A percentile compares a stretch with the other conserved stretches of the same genome.
phyloP scores from a whole-genome alignment of 2,113 vertebrate species.

The Engraulis encrasicolus region DNA sequence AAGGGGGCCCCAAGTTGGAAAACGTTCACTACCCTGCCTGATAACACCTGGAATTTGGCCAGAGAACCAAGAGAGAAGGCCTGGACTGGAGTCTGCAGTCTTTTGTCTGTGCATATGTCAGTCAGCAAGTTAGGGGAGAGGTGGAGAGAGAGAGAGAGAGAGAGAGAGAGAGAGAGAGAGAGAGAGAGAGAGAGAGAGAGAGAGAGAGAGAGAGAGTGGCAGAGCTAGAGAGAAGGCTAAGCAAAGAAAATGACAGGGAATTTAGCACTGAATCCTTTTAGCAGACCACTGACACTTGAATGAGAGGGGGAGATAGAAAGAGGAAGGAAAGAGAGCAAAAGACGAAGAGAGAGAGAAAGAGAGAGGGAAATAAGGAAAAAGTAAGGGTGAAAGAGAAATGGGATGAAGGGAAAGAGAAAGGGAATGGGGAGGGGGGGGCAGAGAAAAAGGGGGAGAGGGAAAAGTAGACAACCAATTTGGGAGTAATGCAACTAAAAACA shows the following conservation, averaged over 20 bases:
- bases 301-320: constrained; percentile 55
- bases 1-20: no score
- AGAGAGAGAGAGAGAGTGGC: constrained; percentile 54
- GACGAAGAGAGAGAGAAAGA: constrained; percentile 43
- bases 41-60: no score
- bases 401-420: constrained; percentile 31
- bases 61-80: no score
- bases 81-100: constrained; percentile 16
- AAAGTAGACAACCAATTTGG: constrained; percentile 82
- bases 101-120: constrained; percentile 46
- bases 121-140: constrained; percentile 65
- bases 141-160: constrained; percentile 53
- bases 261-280: constrained; percentile 80
- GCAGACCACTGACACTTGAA: constrained; percentile 79
- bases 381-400: constrained; percentile 3
- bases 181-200: constrained; percentile 54
- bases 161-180: constrained; percentile 54
- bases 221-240: constrained; percentile 53
- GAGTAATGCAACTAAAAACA: constrained; percentile 85
- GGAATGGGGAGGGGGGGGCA: no score
- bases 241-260: constrained; percentile 75
- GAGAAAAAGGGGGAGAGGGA: constrained; percentile 51
- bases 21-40: no score
- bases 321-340: constrained; percentile 49
- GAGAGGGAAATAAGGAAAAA: constrained; percentile 46